Evolutionary conservation across 2,113 vertebrate species (phyloP), one percentile per base, ranked within the genome.

Genomic region (Podarcis raffonei): DNA sequence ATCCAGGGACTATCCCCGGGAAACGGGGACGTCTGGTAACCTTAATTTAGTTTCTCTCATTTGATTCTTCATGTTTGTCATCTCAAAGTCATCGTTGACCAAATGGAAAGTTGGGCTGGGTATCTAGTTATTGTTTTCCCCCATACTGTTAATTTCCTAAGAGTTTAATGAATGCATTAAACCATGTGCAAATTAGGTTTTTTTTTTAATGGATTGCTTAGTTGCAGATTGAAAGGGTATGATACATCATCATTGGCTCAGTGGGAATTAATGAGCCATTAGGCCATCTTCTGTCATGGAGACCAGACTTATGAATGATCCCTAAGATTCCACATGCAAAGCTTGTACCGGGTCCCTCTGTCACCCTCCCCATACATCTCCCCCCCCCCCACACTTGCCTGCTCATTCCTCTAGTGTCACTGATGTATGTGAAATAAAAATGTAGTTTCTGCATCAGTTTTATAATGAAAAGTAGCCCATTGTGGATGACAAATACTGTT

Each of bases 151-250:
- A 97, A 97, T 97, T 97, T 94, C 94, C 95, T 96, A 96, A 96
- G 97, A 96, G 96, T 94, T 97, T 97, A 97, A 97, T 97, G 96
- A 97, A 96, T 89, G 83, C 95, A 96, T 96, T 97, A 97, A 97
- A 97, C 72, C 95, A 95, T 96, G 96, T 96, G 95, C 96, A 96
- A 96, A 97, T 97, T 96, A 96, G 89, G 83, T 0, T 8, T 6
- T 32, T 53, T 48, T 95, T 93, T 92, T 92, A 93, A 94, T 75
- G 88, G 96, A 96, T 97, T 96, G 93, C 94, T 96, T 95, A 76
- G 93, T 90, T 93, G 95, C 95, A 95, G 94, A 97, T 95, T 96
- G 96, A 97, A 97, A 96, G 93, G 94, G 89, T 91, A 93, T 89
- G 92, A 97, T 97, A 91, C 90, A 97, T 97, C 95, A 95, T 95